Base-by-base conservation (phyloP, 2,797 vertebrate species). In the Hozukius guyotensis region DNA sequence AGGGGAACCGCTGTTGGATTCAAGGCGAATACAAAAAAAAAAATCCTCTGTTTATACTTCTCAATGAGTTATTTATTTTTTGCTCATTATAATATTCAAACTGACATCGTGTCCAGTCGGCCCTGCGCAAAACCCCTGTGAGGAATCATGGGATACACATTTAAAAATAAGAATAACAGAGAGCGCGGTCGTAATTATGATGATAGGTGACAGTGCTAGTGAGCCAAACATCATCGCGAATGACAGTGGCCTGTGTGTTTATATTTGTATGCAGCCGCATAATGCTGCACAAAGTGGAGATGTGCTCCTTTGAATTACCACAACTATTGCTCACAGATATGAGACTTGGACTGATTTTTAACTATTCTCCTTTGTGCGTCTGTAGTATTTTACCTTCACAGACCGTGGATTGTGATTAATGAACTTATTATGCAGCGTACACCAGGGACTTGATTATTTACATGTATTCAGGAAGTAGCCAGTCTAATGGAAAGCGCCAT, bases 81-180 rank as follows among this genome's bases (percentile, higher is more conserved):
- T 84, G 87, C 92, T 95, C 94, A 95, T 95, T 94, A 95, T 91
- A 93, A 94, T 94, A 95, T 95, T 89, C 92, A 92, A 95, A 83
- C 84, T 94, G 94, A 95, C 94, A 95, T 94, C 70, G 20, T 89
- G 94, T 95, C 95, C 93, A 89, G 92, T 89, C 86, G 91, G 89
- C 89, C 95, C 87, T 79, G 85, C 4, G 81, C 87, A 92, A 42
- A 64, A 88, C 92, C 92, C 85, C 82, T 42, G 82, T 91, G 93
- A 93, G 87, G 93, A 90, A 93, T 93, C 91, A 91, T 90, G 87
- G 88, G 89, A 92, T 80, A 64, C 92, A 88, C 89, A 78, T 94
- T 95, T 90, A 94, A 88, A 93, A 89, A 92, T 89, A 93, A 89
- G 84, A 91, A 89, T 29, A 92, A 89, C 81, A 88, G 73, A 77